Evolutionary conservation across 2,888 invertebrate genomes (phyloP).

Genomic region (Nezara viridula): DNA sequence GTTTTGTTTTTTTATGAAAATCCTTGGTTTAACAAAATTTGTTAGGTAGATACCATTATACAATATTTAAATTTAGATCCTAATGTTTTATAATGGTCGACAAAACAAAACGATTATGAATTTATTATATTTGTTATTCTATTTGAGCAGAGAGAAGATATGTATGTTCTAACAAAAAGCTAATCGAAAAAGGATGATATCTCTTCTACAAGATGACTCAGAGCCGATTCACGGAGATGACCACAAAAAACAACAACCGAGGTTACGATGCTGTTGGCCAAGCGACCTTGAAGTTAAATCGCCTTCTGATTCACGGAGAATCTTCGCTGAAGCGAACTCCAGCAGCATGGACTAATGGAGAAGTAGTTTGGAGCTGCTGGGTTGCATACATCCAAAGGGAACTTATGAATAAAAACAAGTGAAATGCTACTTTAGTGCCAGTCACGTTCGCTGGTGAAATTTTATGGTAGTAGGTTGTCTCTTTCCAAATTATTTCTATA

Average conservation of each 20-base stretch:
- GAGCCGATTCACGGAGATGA: background rate
- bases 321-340: background rate
- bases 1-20: too few species aligned
- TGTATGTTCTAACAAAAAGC: too few species aligned
- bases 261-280: background rate
- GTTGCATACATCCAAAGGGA: background rate
- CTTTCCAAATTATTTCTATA: background rate
- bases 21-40: too few species aligned
- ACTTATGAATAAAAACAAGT: conserved; percentile 1
- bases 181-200: background rate
- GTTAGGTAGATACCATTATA: too few species aligned
- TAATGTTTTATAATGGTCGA: too few species aligned
- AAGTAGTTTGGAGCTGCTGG: background rate
- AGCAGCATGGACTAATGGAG: background rate
- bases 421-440: background rate
- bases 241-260: conserved; percentile 10
- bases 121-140: too few species aligned
- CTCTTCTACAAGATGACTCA: background rate
- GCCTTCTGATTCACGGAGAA: background rate
- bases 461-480: background rate
- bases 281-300: conserved; percentile 27
- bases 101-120: too few species aligned
- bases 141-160: too few species aligned
- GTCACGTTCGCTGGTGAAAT: background rate
- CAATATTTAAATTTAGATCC: too few species aligned